phyloP scores from a whole-genome alignment of 2,113 vertebrate genomes.

The Lepisosteus oculatus region DNA sequence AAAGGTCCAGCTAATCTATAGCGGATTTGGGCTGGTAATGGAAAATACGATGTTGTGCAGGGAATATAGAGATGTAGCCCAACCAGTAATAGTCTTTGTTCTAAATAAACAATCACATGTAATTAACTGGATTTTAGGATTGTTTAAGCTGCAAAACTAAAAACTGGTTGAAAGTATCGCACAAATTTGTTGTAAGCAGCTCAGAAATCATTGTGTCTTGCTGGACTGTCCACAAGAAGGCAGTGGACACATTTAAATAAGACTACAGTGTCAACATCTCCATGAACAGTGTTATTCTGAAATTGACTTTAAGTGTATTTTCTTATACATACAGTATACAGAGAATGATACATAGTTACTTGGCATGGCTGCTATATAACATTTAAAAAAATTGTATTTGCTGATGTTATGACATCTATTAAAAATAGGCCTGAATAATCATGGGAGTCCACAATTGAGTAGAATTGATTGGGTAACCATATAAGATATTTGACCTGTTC shows the following conservation, averaged over 20 bases:
- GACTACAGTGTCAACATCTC: neutral
- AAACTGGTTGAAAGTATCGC: neutral
- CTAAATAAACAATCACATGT: slow-evolving; percentile 1
- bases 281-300: neutral
- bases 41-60: neutral
- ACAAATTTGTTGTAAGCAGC: neutral
- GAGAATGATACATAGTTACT: too few species aligned
- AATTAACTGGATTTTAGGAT: neutral
- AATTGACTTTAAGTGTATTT: neutral
- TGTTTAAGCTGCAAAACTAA: neutral
- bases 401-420: too few species aligned
- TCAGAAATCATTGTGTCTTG: neutral
- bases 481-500: too few species aligned
- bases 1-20: neutral
- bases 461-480: too few species aligned
- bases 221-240: neutral
- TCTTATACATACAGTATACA: too few species aligned
- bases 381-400: too few species aligned
- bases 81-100: slow-evolving; percentile 1
- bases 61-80: neutral
- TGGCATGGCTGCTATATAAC: too few species aligned
- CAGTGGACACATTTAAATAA: neutral
- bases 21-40: neutral
- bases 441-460: too few species aligned
- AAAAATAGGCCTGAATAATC: too few species aligned